A percentile compares a stretch with the other conserved stretches of the same genome.
Conservation (phyloP, 1,140 invertebrate genomes). For the Drosophila quadrilineata region DNA sequence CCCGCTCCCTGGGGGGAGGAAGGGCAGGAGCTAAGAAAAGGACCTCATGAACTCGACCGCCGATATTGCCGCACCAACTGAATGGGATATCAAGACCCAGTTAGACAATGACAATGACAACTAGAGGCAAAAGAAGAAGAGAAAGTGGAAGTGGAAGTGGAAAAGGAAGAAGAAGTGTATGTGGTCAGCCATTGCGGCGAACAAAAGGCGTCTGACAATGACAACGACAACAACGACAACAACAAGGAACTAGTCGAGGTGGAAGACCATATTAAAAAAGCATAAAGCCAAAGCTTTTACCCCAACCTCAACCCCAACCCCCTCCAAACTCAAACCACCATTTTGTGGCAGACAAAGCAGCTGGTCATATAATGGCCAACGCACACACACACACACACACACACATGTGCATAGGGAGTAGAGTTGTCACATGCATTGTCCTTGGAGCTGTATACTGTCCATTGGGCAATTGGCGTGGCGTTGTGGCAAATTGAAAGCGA, state of each 20-base stretch:
- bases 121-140: conserved; percentile 21
- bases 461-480: conserved; percentile 61
- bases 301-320: neutral
- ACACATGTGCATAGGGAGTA: neutral
- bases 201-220: conserved; percentile 65
- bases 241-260: conserved; percentile 43
- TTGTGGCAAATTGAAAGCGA: conserved; percentile 76
- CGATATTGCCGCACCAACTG: conserved; percentile 44
- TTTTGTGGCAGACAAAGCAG: conserved; percentile 24
- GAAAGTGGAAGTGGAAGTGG: conserved; percentile 62
- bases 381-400: conserved; percentile 12
- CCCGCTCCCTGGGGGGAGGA: conserved; percentile 44
- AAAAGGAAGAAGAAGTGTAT: conserved; percentile 60
- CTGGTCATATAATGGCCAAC: conserved; percentile 36
- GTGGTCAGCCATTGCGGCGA: conserved; percentile 65
- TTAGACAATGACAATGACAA: conserved; percentile 44
- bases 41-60: too few species aligned
- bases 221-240: conserved; percentile 45
- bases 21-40: conserved; percentile 14
- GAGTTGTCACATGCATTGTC: conserved; percentile 9
- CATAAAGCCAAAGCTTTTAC: conserved; percentile 26
- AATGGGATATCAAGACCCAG: conserved; percentile 27
- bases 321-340: neutral
- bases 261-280: conserved; percentile 49
- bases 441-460: conserved; percentile 17